Percentiles rank a stretch among this genome's conserved stretches.
Conservation (phyloP, 2,888 invertebrate genomes). For the Acleris holmiana region DNA sequence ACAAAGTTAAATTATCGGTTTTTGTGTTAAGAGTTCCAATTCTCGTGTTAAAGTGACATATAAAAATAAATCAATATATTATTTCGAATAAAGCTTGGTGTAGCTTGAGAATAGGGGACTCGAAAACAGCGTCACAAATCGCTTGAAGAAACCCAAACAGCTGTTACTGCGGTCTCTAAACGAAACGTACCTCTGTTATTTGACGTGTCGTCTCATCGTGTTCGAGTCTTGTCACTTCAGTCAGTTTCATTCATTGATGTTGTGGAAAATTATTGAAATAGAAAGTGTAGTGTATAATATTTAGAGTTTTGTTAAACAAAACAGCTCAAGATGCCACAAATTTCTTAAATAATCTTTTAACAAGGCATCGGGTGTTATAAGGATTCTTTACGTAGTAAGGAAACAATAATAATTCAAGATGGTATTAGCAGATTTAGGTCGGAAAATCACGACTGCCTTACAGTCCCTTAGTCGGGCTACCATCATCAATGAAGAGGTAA, state of each 20-base stretch:
- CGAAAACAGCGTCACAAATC: too few species aligned
- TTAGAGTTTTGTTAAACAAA: slow-evolving; percentile 24
- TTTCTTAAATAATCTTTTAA: slow-evolving; percentile 24
- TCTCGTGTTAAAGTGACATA: too few species aligned
- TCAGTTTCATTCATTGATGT: slow-evolving; percentile 32
- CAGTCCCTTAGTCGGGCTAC: slow-evolving; percentile 99
- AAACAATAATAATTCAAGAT: slow-evolving; percentile 84
- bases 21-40: neutral
- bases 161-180: slow-evolving; percentile 3
- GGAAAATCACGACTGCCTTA: slow-evolving; percentile 99
- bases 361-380: slow-evolving; percentile 11
- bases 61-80: too few species aligned
- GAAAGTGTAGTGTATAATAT: slow-evolving; percentile 27
- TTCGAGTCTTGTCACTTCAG: slow-evolving; percentile 56
- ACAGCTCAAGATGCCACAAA: slow-evolving; percentile 51
- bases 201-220: slow-evolving; percentile 65
- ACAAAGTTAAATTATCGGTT: slow-evolving; percentile 18
- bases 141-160: too few species aligned
- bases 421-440: slow-evolving; percentile 99
- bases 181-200: slow-evolving; percentile 41
- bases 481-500: slow-evolving; percentile 98
- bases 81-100: too few species aligned
- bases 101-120: too few species aligned
- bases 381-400: slow-evolving; percentile 12
- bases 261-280: slow-evolving; percentile 37